Evolutionary conservation across 2,888 invertebrate genomes (phyloP).

Genomic region (Hyles lineata): DNA sequence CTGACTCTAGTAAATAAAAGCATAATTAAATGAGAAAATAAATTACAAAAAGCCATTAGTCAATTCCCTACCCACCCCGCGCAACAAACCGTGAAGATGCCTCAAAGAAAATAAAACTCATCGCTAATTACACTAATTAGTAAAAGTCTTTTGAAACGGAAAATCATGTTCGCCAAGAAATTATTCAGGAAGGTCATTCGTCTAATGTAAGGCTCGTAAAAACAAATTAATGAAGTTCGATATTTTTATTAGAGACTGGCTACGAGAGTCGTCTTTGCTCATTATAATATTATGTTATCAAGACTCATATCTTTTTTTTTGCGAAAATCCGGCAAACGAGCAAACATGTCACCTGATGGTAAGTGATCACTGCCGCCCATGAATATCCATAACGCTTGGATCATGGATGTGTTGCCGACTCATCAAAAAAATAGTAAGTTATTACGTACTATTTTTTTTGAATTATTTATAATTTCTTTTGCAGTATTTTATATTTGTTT

Average conservation of each 20-base stretch:
- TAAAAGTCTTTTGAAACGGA: not conserved
- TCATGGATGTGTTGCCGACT: too few relatives aligned
- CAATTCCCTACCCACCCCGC: not conserved
- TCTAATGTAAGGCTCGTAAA: not conserved
- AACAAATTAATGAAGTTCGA: not conserved
- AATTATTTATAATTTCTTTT: too few relatives aligned
- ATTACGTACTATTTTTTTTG: too few relatives aligned
- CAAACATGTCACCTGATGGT: too few relatives aligned
- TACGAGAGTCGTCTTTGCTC: not conserved
- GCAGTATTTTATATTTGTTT: too few relatives aligned
- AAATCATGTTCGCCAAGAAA: conserved; percentile 1
- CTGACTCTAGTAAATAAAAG: not conserved
- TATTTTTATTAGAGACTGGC: not conserved
- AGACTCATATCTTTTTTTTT: too few relatives aligned
- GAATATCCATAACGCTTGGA: too few relatives aligned
- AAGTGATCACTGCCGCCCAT: too few relatives aligned
- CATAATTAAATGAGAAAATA: not conserved
- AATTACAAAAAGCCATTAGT: not conserved
- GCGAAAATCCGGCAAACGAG: too few relatives aligned
- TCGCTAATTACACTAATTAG: conserved; percentile 13
- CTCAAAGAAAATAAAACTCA: conserved; percentile 16
- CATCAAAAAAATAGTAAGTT: too few relatives aligned
- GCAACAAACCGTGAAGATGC: not conserved
- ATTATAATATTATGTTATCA: too few relatives aligned
- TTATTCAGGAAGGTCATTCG: not conserved